phyloP scores from a whole-genome alignment of 1,140 invertebrate genomes.

The Brachionus sp. region DNA sequence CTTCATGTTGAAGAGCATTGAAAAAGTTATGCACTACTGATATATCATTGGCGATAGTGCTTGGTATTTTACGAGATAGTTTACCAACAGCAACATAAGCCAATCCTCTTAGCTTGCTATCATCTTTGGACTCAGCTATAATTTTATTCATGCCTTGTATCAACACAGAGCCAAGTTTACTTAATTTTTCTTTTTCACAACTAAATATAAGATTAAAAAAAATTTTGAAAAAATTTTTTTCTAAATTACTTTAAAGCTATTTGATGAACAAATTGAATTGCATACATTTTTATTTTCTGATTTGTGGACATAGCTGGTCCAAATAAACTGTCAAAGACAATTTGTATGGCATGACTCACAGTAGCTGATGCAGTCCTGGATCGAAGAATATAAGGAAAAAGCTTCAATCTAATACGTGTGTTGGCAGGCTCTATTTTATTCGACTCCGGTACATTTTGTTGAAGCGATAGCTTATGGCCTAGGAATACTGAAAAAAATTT shows the following conservation, averaged over 20 bases:
- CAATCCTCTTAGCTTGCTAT: constrained; percentile 65
- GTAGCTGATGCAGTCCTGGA: constrained; percentile 73
- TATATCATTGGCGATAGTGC: constrained; percentile 68
- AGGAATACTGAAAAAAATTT: constrained; percentile 17
- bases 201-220: constrained; percentile 60
- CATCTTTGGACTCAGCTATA: constrained; percentile 63
- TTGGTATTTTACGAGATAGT: constrained; percentile 68
- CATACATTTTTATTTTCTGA: constrained; percentile 72
- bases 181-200: constrained; percentile 64
- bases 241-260: constrained; percentile 71
- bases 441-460: not conserved
- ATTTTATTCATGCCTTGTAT: constrained; percentile 70
- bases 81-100: constrained; percentile 74
- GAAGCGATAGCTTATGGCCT: not conserved
- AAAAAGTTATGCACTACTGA: constrained; percentile 67
- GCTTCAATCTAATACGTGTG: constrained; percentile 75
- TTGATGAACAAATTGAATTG: constrained; percentile 75
- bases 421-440: constrained; percentile 65
- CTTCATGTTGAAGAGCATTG: constrained; percentile 65
- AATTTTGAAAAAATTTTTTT: not conserved
- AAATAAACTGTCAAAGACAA: constrained; percentile 80
- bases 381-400: constrained; percentile 76
- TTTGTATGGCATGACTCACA: constrained; percentile 75
- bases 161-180: constrained; percentile 66
- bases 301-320: constrained; percentile 70